phyloP scores from a whole-genome alignment of 2,797 vertebrate species.

The Mormyrus hasselquistii region DNA sequence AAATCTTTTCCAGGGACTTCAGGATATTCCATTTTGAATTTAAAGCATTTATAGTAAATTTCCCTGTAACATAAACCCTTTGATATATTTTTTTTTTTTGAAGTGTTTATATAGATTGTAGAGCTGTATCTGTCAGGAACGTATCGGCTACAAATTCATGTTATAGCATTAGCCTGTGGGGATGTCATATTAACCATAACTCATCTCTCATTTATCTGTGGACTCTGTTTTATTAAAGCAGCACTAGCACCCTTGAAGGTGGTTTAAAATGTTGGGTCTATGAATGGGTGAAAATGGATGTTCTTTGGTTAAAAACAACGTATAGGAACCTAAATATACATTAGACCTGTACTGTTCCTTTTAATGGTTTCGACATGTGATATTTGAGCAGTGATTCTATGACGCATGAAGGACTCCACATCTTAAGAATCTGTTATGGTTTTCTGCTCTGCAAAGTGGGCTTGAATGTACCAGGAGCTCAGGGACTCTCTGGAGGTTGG shows the following conservation, averaged over 20 bases:
- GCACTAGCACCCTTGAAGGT: not conserved
- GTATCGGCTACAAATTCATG: not conserved
- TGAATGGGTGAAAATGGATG: not conserved
- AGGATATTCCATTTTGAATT: not conserved
- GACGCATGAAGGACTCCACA: not conserved
- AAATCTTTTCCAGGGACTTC: not conserved
- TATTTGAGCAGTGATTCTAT: not conserved
- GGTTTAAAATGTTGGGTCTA: not conserved
- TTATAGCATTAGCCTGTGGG: not conserved
- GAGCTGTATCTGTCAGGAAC: not conserved
- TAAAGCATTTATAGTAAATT: not conserved
- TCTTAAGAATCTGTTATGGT: not conserved
- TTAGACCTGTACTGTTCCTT: not conserved
- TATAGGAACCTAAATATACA: not conserved
- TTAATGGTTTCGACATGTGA: not conserved
- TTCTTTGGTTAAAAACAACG: not conserved
- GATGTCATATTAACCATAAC: not conserved
- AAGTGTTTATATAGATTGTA: not conserved
- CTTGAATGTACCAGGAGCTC: not conserved
- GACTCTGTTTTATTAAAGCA: not conserved
- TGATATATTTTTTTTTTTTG: not conserved
- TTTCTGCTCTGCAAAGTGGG: not conserved
- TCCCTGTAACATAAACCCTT: not conserved
- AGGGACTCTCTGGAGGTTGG: not conserved
- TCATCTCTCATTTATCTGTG: not conserved